Evolutionary conservation across 1,140 invertebrate genomes (phyloP), one percentile per base, ranked within the genome.

Genomic region (Apis laboriosa): DNA sequence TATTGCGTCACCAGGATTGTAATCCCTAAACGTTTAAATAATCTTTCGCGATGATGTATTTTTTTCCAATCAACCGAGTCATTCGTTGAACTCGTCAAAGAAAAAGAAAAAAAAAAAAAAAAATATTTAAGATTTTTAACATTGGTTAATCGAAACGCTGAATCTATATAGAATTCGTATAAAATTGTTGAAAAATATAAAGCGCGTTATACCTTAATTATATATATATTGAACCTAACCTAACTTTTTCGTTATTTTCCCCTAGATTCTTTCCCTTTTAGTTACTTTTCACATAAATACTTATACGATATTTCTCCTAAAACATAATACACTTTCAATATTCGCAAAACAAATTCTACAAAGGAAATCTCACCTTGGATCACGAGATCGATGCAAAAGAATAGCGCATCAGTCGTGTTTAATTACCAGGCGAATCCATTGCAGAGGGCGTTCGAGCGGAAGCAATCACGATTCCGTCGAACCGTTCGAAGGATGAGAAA

Each of bases 391-490:
- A 79, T 58, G 72, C 43, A 8, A 53, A 66, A 28, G 34, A 67
- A 58, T 64, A 55, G 34, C 43, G 74, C 28, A 64, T 66, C 72
- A 60, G 73, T 81, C 79, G 61, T 24, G 72, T 81, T 81, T 81
- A 81, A 81, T 81, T 81, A 82, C 56, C 64, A 51, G 15, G 15
- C 0, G 66, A 77, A 77, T 81, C 43, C 79, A 58, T 61, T 77
- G 58, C 51, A n/a, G 7, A 73, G 43, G 61, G 66, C 17, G 72
- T 83, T 71, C 74, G 86, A 81, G 83, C 78, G 80, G 79, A 85
- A 88, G 84, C 85, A 87, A 87, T 86, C 77, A 86, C 86, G 68
- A 77, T 79, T 84, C 70, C 60, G 70, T 28, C 76, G 71, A 53
- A 53, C 21, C 21, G 56, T 61, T 24, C 68, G 74, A 88, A 77